Evolutionary conservation across 1,140 invertebrate species (phyloP).

Genomic region (Glossosoma conforme): DNA sequence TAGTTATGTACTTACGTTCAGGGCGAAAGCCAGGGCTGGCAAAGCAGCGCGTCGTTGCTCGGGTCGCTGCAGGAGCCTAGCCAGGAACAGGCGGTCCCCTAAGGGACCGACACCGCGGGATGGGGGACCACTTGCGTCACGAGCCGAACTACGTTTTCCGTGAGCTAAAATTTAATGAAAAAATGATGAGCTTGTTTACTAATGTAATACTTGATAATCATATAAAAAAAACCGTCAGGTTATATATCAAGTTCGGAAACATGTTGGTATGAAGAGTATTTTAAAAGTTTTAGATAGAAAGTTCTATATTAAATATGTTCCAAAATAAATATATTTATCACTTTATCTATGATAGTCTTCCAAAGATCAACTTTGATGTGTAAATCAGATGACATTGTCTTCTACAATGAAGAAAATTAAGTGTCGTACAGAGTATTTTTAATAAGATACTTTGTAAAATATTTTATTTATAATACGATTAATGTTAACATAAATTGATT

Average conservation of each 20-base stretch:
- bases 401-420: no score
- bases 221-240: background rate
- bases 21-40: background rate
- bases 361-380: no score
- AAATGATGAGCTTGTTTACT: background rate
- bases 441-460: no score
- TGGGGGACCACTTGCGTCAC: background rate
- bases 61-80: constrained; percentile 7
- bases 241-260: background rate
- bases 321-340: no score
- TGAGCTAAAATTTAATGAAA: constrained; percentile 10
- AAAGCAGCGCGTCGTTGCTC: background rate
- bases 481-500: no score
- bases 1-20: constrained; percentile 7
- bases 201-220: background rate
- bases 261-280: background rate
- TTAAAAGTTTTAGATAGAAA: no score
- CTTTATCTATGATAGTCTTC: no score
- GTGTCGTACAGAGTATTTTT: no score
- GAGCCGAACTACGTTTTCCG: constrained; percentile 6
- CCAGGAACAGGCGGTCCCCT: constrained; percentile 8
- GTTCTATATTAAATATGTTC: no score
- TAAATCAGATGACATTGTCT: no score
- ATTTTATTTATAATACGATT: no score
- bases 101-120: background rate